Percentiles rank a stretch among this genome's conserved stretches.
These are phyloP conservation scores for Anhinga anhinga DNA, from an alignment of 2,113 vertebrate genomes.

Conservation along the genomic window DNA sequence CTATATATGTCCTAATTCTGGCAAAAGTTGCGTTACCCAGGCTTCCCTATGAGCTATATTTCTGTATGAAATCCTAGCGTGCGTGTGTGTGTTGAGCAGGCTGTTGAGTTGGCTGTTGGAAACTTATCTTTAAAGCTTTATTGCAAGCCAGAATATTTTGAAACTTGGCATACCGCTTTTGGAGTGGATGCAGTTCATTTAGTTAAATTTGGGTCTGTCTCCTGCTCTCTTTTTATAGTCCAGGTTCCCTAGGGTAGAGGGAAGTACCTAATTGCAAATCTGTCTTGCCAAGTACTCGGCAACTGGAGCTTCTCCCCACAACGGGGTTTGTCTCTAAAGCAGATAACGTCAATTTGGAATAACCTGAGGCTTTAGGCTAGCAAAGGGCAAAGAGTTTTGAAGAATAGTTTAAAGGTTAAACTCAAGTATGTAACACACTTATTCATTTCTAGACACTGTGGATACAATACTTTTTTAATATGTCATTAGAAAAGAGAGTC, in stretches of 20 bases:
- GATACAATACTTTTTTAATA: background rate
- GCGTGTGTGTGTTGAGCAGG: background rate
- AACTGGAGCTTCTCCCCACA: background rate
- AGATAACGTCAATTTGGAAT: background rate
- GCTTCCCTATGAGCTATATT: background rate
- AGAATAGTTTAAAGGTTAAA: slow-evolving; percentile 10
- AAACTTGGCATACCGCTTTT: slow-evolving; percentile 29
- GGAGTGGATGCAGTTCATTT: slow-evolving; percentile 28
- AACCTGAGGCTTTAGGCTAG: background rate
- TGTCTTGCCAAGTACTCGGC: slow-evolving; percentile 29
- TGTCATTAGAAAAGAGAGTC: background rate
- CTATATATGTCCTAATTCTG: background rate
- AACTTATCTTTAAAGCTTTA: slow-evolving; percentile 1
- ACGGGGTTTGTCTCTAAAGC: background rate
- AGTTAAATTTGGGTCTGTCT: background rate
- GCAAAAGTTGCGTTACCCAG: background rate
- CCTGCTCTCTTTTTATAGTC: background rate
- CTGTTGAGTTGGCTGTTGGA: background rate
- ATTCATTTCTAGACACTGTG: background rate
- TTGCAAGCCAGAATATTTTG: background rate
- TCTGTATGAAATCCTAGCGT: background rate
- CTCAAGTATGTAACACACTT: background rate
- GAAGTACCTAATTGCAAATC: slow-evolving; percentile 23
- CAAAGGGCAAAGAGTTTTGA: slow-evolving; percentile 31
- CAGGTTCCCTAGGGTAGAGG: background rate